Percentiles rank a stretch among this genome's conserved stretches.
phyloP scores from a whole-genome alignment of 2,888 invertebrate species.

The Epinotia nisella region DNA sequence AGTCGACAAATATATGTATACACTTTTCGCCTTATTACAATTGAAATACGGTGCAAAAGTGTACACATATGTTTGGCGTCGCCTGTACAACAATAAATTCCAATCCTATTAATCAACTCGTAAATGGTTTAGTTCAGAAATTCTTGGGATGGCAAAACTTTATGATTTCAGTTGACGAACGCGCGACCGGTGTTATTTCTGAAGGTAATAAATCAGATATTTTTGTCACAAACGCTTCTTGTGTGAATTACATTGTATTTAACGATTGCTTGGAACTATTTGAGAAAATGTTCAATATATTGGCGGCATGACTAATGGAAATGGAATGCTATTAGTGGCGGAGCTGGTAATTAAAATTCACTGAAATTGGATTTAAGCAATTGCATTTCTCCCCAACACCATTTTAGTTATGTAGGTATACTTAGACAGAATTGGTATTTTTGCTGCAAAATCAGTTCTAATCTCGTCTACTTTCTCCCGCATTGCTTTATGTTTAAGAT shows the following conservation, averaged over 20 bases:
- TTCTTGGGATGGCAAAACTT: slow-evolving; percentile 52
- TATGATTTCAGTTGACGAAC: slow-evolving; percentile 51
- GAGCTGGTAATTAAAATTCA: slow-evolving; percentile 16
- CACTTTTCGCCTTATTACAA: too few species aligned
- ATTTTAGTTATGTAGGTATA: too few species aligned
- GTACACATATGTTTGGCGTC: neutral
- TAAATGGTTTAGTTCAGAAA: slow-evolving; percentile 30
- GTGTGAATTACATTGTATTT: slow-evolving; percentile 41
- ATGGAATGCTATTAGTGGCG: neutral
- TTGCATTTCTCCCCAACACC: too few species aligned
- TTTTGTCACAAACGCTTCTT: slow-evolving; percentile 41
- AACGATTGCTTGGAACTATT: slow-evolving; percentile 40
- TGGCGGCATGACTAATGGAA: slow-evolving; percentile 6
- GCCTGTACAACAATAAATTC: slow-evolving; percentile 9
- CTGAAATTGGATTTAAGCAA: neutral
- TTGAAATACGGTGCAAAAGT: too few species aligned
- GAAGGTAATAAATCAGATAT: slow-evolving; percentile 43
- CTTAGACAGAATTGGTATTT: too few species aligned
- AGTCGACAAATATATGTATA: too few species aligned
- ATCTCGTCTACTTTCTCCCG: too few species aligned
- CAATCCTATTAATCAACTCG: slow-evolving; percentile 20
- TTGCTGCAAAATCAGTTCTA: too few species aligned
- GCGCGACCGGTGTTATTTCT: slow-evolving; percentile 48
- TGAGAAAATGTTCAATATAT: slow-evolving; percentile 10
- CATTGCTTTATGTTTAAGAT: too few species aligned